Conservation (phyloP, 2,888 invertebrate genomes). For the Oscheius sp. region DNA sequence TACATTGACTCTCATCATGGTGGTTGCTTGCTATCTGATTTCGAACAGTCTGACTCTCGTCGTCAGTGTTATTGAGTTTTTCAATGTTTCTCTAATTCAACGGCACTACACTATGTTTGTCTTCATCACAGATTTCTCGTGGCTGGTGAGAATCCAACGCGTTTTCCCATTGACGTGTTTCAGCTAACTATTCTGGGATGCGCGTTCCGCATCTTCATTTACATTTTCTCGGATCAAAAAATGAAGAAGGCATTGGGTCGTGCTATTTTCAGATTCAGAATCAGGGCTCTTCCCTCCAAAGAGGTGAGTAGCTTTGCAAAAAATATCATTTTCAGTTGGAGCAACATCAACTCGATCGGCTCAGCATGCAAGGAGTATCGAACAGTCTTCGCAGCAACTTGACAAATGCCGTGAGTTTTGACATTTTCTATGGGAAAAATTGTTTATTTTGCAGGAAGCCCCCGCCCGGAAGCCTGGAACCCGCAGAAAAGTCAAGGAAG, state of each 20-base stretch:
- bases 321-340: conserved; percentile 15
- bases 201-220: conserved; percentile 59
- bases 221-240: conserved; percentile 55
- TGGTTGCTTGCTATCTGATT: conserved; percentile 54
- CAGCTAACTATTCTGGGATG: conserved; percentile 61
- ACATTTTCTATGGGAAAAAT: no score
- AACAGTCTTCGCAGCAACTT: conserved; percentile 61
- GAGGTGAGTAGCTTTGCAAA: neutral
- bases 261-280: conserved; percentile 50
- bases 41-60: conserved; percentile 47
- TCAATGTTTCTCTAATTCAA: conserved; percentile 47
- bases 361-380: conserved; percentile 61
- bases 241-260: conserved; percentile 59
- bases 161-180: conserved; percentile 9
- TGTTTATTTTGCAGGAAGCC: neutral
- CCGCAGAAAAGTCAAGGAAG: conserved; percentile 48
- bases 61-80: conserved; percentile 60
- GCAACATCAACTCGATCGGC: conserved; percentile 59
- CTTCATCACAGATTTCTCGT: conserved; percentile 54
- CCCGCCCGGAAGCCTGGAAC: neutral
- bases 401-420: conserved; percentile 33
- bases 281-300: conserved; percentile 31
- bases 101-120: conserved; percentile 54
- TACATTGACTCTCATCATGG: conserved; percentile 60
- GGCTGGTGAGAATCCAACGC: conserved; percentile 40